Conservation (phyloP, 2,888 invertebrate species). For the Trissolcus japonicus region DNA sequence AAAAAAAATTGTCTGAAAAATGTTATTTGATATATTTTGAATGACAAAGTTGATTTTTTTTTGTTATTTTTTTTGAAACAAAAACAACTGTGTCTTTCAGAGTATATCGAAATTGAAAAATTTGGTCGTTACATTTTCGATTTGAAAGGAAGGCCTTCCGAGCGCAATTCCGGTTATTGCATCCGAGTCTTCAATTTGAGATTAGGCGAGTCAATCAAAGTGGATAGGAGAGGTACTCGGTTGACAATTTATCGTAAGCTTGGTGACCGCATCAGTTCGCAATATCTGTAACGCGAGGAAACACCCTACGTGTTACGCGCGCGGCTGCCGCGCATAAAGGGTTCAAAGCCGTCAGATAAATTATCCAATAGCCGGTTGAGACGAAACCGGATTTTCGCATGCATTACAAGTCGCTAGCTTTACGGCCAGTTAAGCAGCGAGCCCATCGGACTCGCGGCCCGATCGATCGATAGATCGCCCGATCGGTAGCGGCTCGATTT, state of each 20-base stretch:
- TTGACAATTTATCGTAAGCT: conserved; percentile 14
- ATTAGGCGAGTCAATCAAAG: conserved; percentile 11
- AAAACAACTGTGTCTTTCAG: too few relatives aligned
- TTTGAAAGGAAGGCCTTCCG: neutral
- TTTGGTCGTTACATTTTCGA: neutral
- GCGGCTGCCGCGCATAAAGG: conserved; percentile 51
- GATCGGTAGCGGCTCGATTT: conserved; percentile 47
- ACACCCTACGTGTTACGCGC: conserved; percentile 54
- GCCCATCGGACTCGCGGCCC: conserved; percentile 29
- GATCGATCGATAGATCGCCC: conserved; percentile 46
- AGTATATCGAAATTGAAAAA: neutral
- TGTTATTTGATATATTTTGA: too few relatives aligned
- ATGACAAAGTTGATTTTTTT: neutral
- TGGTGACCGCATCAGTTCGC: conserved; percentile 37
- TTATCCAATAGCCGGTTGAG: conserved; percentile 64
- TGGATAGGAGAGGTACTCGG: neutral
- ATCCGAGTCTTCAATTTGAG: neutral
- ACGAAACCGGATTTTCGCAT: conserved; percentile 63
- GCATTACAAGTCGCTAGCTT: conserved; percentile 42
- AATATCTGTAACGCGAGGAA: conserved; percentile 44
- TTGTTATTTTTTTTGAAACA: too few relatives aligned
- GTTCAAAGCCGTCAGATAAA: conserved; percentile 66
- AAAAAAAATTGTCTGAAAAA: too few relatives aligned
- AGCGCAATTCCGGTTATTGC: neutral
- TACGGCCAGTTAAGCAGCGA: conserved; percentile 40